These are phyloP conservation scores for Gymnoscopelus microlampas DNA, from an alignment of 2,797 vertebrate species.

Conservation along the genomic window DNA sequence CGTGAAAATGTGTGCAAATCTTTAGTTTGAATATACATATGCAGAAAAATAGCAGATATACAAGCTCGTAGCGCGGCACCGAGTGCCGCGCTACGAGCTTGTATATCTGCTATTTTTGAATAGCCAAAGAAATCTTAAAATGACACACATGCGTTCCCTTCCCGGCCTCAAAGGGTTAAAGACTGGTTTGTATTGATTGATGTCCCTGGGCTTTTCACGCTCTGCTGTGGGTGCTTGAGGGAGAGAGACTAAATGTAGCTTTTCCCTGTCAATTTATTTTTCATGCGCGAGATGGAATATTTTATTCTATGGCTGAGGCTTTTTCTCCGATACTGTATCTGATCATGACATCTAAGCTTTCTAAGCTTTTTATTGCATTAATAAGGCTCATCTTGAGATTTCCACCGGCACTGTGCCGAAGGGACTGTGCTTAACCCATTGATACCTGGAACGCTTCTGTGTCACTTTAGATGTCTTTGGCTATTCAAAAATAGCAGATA, in stretches of 20 bases:
- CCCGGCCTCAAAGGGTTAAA: no score
- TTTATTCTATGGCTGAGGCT: background rate
- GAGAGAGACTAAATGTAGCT: conserved; percentile 21
- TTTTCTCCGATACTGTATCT: conserved; percentile 12
- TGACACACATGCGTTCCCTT: no score
- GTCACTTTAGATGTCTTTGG: no score
- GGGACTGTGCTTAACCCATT: background rate
- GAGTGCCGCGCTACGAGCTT: no score
- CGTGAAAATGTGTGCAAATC: no score
- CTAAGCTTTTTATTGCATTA: conserved; percentile 18
- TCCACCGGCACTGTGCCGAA: background rate
- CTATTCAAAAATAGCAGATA: no score
- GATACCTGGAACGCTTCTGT: no score
- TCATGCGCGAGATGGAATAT: conserved; percentile 28
- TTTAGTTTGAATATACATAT: no score
- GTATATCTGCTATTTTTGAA: no score
- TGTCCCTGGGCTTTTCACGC: conserved; percentile 26
- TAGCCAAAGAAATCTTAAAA: no score
- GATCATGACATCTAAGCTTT: conserved; percentile 7
- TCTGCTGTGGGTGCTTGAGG: conserved; percentile 23
- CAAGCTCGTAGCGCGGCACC: no score
- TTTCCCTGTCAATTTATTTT: conserved; percentile 41
- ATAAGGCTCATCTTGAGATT: conserved; percentile 5
- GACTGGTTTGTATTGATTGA: conserved; percentile 54
- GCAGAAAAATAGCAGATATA: no score